Percentiles rank a stretch among this genome's conserved stretches.
Conservation (phyloP, 2,797 vertebrate genomes). For the Corythornis leucogaster region DNA sequence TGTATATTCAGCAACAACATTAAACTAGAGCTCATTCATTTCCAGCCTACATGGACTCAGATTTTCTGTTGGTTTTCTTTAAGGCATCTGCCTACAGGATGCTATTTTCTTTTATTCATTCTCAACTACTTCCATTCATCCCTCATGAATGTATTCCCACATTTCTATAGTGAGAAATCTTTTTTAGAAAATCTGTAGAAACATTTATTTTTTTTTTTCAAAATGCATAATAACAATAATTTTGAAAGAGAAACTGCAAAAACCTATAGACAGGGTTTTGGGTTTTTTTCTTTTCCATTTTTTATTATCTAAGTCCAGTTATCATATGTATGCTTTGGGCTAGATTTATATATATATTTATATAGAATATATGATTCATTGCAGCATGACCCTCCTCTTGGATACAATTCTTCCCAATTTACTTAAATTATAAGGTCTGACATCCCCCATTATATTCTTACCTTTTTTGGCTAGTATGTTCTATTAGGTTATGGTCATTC, state of each 20-base stretch:
- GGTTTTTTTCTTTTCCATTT: neutral
- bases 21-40: neutral
- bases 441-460: neutral
- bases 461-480: neutral
- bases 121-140: neutral
- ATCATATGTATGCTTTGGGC: neutral
- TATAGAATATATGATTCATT: too few species aligned
- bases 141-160: neutral
- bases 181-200: neutral
- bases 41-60: neutral
- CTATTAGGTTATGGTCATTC: neutral
- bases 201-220: neutral
- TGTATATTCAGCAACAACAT: neutral
- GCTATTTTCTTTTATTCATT: neutral
- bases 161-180: neutral
- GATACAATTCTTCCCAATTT: neutral
- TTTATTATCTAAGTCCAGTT: neutral
- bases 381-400: neutral
- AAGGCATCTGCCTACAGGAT: neutral
- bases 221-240: neutral
- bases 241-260: neutral
- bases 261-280: neutral
- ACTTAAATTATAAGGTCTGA: neutral
- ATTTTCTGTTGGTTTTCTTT: neutral
- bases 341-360: neutral